Percentiles rank a stretch among this genome's conserved stretches.
These are phyloP conservation scores for Oeneis ivallda DNA, from an alignment of 2,888 invertebrate genomes.

Conservation along the genomic window DNA sequence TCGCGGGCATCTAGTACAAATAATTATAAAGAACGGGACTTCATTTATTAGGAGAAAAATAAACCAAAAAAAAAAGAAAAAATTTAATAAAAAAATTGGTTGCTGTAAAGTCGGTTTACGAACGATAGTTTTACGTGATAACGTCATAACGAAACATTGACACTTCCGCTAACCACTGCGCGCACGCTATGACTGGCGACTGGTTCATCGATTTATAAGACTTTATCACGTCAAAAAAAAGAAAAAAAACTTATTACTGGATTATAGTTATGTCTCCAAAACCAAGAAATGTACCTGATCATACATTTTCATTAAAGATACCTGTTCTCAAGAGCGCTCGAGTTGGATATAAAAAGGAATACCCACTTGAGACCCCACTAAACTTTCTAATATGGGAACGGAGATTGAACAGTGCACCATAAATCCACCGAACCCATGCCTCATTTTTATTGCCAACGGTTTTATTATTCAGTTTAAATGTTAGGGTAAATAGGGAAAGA, in stretches of 20 bases:
- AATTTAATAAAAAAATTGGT: too few relatives aligned
- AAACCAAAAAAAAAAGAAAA: not conserved
- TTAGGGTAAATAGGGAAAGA: conserved; percentile 24
- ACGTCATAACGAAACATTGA: too few relatives aligned
- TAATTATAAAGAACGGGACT: too few relatives aligned
- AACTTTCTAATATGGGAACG: conserved; percentile 35
- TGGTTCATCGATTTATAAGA: too few relatives aligned
- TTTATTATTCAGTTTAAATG: conserved; percentile 34
- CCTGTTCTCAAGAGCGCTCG: conserved; percentile 22
- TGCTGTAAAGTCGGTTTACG: too few relatives aligned
- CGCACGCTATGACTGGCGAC: too few relatives aligned
- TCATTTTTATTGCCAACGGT: conserved; percentile 35
- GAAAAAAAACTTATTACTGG: too few relatives aligned
- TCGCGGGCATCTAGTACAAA: too few relatives aligned
- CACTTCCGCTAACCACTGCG: too few relatives aligned
- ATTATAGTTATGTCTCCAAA: too few relatives aligned
- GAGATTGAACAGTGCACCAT: conserved; percentile 36
- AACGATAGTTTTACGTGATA: too few relatives aligned
- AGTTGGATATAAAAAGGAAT: conserved; percentile 33
- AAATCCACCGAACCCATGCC: conserved; percentile 32
- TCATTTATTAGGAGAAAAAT: not conserved
- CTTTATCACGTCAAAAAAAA: too few relatives aligned
- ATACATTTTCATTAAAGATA: conserved; percentile 13
- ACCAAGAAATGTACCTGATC: not conserved
- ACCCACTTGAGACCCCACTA: conserved; percentile 31